These are phyloP conservation scores for Pristionchus exspectatus DNA, from an alignment of 2,888 invertebrate species.

Conservation along the genomic window DNA sequence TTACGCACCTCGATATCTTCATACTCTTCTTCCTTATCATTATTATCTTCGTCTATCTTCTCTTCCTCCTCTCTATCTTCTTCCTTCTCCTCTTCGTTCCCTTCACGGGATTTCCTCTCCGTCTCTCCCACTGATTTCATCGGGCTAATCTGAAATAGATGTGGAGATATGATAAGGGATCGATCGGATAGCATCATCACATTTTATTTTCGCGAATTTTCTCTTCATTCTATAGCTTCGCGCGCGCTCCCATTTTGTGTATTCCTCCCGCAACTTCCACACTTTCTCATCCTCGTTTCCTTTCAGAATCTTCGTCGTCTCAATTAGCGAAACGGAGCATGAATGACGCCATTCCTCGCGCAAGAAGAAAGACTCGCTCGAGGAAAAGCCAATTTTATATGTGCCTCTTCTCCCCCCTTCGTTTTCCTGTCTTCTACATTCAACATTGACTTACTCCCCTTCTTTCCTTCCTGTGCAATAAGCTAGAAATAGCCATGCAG, in stretches of 20 bases:
- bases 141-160: slow-evolving; percentile 50
- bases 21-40: slow-evolving; percentile 30
- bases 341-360: slow-evolving; percentile 20
- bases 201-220: slow-evolving; percentile 10
- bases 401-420: slow-evolving; percentile 18
- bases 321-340: slow-evolving; percentile 41
- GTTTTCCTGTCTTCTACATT: slow-evolving; percentile 25
- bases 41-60: neutral
- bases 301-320: neutral
- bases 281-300: slow-evolving; percentile 11
- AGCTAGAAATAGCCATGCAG: slow-evolving; percentile 30
- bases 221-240: slow-evolving; percentile 42
- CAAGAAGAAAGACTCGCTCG: slow-evolving; percentile 29
- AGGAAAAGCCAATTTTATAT: slow-evolving; percentile 49
- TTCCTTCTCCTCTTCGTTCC: slow-evolving; percentile 1
- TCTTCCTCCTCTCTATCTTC: slow-evolving; percentile 35
- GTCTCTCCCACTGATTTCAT: slow-evolving; percentile 54
- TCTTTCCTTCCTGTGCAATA: slow-evolving; percentile 41
- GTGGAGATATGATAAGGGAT: neutral
- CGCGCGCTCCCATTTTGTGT: neutral
- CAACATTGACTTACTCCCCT: slow-evolving; percentile 44
- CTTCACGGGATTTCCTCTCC: slow-evolving; percentile 34
- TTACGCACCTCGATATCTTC: slow-evolving; percentile 5
- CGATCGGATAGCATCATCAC: slow-evolving; percentile 50
- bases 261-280: slow-evolving; percentile 8